These are phyloP conservation scores for Temnothorax nylanderi DNA, from an alignment of 1,140 invertebrate genomes.

Conservation along the genomic window DNA sequence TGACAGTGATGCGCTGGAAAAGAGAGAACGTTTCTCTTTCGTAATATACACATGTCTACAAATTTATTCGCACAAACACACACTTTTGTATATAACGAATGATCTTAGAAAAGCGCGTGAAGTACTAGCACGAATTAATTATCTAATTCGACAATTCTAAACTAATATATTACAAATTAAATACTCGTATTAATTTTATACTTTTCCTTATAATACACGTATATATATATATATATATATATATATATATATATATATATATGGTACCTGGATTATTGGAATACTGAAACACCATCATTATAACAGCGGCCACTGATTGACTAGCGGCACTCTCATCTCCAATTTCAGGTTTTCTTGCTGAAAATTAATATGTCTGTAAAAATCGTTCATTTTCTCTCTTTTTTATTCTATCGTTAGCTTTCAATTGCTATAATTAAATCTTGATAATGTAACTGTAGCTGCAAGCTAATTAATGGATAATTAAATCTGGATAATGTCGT, in stretches of 20 bases:
- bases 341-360: constrained; percentile 89
- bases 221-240: too few species aligned
- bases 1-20: constrained; percentile 96
- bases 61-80: not conserved
- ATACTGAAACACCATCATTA: constrained; percentile 99
- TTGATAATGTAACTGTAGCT: not conserved
- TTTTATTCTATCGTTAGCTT: not conserved
- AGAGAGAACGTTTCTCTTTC: not conserved
- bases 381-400: not conserved
- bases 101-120: not conserved
- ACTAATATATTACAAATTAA: not conserved
- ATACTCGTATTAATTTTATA: not conserved
- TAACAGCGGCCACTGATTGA: constrained; percentile 96
- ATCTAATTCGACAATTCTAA: not conserved
- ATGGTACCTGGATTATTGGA: constrained; percentile 93
- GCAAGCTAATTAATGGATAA: constrained; percentile 12
- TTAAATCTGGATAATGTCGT: not conserved
- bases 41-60: not conserved
- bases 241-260: too few species aligned
- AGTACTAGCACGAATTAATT: not conserved
- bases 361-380: not conserved
- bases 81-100: not conserved
- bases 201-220: not conserved
- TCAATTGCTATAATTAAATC: not conserved
- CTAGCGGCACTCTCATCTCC: constrained; percentile 94